phyloP scores from a whole-genome alignment of 92 coral and sea anemone genomes.

The Isaurus tuberculatus region DNA sequence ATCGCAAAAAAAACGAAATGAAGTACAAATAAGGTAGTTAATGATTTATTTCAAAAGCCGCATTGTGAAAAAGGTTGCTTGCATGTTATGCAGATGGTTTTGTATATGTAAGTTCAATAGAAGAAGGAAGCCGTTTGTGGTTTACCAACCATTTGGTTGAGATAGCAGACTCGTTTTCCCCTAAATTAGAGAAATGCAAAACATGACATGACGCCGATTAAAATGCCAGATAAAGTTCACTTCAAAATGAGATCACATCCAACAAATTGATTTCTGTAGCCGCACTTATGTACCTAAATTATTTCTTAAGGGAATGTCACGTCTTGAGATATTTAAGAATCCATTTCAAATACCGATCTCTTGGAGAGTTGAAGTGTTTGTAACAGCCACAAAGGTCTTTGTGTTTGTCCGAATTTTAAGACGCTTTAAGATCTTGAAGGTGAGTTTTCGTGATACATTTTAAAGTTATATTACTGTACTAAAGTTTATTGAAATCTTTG shows the following conservation, averaged over 20 bases:
- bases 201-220: neutral
- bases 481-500: neutral
- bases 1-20: too few relatives aligned
- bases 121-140: slow-evolving; percentile 8
- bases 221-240: slow-evolving; percentile 12
- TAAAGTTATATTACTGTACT: neutral
- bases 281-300: neutral
- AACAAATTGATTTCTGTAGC: slow-evolving; percentile 12
- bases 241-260: neutral
- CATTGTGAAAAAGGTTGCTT: neutral
- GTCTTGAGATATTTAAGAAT: neutral
- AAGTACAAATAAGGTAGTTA: neutral
- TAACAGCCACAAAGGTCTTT: neutral
- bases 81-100: neutral
- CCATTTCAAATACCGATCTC: neutral
- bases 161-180: neutral
- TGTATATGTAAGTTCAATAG: neutral
- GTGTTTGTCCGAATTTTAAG: neutral
- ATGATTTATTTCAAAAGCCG: slow-evolving; percentile 14
- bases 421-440: neutral
- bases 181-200: neutral
- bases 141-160: neutral
- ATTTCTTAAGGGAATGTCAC: neutral
- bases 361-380: neutral
- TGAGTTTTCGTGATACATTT: neutral